Conservation (phyloP, 2,797 vertebrate species). For the Hapalemur alaotrensis region DNA sequence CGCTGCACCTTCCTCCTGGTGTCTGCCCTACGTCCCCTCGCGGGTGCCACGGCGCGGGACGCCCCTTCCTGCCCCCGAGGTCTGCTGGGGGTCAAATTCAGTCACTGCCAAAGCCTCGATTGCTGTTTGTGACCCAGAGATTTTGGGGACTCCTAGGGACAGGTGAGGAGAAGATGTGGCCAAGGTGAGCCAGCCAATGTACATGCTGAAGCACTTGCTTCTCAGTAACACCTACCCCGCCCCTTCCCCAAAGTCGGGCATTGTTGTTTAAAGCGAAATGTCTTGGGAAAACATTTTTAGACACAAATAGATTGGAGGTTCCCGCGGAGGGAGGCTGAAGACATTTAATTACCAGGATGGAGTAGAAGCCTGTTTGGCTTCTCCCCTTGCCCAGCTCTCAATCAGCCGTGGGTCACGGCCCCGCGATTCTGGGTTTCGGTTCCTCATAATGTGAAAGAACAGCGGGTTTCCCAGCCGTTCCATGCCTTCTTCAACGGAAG, state of each 20-base stretch:
- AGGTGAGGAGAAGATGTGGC: neutral
- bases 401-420: neutral
- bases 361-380: neutral
- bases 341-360: neutral
- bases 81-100: neutral
- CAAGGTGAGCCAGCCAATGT: accelerated
- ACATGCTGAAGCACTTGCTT: neutral
- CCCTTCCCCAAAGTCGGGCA: neutral
- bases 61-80: accelerated
- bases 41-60: accelerated
- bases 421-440: neutral
- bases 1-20: accelerated
- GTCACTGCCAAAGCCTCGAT: accelerated
- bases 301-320: neutral
- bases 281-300: neutral
- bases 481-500: neutral
- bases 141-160: neutral
- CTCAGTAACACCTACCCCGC: neutral
- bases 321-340: neutral
- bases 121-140: neutral
- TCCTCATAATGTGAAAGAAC: neutral
- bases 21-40: accelerated
- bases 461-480: neutral
- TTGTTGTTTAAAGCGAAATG: neutral
- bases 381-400: neutral